Percentiles rank a stretch among this genome's conserved stretches.
Evolutionary conservation across 2,113 vertebrate species (phyloP).

Genomic region (Dasypus novemcinctus): DNA sequence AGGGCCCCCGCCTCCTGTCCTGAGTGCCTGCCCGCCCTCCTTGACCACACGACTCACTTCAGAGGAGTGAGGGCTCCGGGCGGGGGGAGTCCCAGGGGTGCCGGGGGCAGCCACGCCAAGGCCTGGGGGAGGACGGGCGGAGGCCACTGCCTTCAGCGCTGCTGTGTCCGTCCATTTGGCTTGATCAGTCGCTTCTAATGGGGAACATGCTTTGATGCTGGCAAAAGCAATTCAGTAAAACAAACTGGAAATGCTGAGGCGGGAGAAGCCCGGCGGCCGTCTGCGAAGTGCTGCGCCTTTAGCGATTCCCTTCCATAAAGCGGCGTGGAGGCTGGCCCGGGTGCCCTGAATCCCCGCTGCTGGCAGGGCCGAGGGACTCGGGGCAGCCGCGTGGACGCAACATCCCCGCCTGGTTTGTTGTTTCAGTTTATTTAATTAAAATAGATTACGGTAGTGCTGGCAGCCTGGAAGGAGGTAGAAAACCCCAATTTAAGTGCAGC

Average conservation of each 20-base stretch:
- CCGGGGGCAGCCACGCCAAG: too few species aligned
- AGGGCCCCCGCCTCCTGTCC: too few species aligned
- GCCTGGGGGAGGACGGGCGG: too few species aligned
- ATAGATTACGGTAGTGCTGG: slow-evolving; percentile 10
- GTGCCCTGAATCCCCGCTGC: slow-evolving; percentile 60
- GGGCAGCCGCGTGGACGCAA: slow-evolving; percentile 20
- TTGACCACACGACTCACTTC: too few species aligned
- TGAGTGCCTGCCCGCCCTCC: too few species aligned
- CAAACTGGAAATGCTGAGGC: not conserved
- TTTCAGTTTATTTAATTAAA: slow-evolving; percentile 78
- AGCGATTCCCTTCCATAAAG: slow-evolving; percentile 74
- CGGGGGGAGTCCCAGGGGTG: not conserved
- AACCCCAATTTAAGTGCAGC: not conserved
- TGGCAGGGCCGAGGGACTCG: not conserved
- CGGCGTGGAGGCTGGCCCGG: not conserved
- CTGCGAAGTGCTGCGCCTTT: not conserved
- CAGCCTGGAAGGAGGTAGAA: not conserved
- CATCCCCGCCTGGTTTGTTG: slow-evolving; percentile 60
- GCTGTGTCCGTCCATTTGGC: slow-evolving; percentile 45
- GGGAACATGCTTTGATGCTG: slow-evolving; percentile 61
- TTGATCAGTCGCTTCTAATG: slow-evolving; percentile 67
- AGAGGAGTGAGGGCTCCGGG: too few species aligned
- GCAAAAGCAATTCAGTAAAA: slow-evolving; percentile 65
- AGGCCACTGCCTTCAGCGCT: not conserved
- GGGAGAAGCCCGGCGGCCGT: not conserved